phyloP scores from a whole-genome alignment of 2,797 vertebrate genomes.

The Hemitrygon akajei region DNA sequence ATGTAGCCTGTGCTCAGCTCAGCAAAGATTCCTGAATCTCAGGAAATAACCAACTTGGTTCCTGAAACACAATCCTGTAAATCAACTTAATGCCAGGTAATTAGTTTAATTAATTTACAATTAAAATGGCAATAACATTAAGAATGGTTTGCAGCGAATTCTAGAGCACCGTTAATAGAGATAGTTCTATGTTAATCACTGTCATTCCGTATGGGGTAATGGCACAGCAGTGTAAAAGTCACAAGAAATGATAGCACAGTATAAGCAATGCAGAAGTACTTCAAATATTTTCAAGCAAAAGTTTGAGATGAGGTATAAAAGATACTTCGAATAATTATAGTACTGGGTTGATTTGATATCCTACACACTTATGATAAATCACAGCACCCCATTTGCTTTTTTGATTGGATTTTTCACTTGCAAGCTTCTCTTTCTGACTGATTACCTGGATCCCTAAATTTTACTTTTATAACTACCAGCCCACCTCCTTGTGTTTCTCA shows the following conservation, averaged over 20 bases:
- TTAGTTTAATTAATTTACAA: background rate
- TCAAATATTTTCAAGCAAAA: background rate
- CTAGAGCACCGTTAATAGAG: background rate
- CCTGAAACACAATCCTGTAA: background rate
- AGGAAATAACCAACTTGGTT: background rate
- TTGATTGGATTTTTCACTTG: background rate
- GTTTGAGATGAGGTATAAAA: background rate
- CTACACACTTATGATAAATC: background rate
- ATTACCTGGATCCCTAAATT: slow-evolving; percentile 2
- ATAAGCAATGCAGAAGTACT: background rate
- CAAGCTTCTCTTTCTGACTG: slow-evolving; percentile 3
- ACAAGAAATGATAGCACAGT: background rate
- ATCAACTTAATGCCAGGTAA: background rate
- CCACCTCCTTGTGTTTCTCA: background rate
- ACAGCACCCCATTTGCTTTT: slow-evolving; percentile 13
- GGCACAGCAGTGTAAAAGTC: background rate
- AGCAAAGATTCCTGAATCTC: background rate
- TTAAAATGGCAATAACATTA: background rate
- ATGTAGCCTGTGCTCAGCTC: background rate
- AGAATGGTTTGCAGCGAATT: background rate
- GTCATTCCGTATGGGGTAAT: background rate
- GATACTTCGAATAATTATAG: background rate
- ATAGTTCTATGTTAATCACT: background rate
- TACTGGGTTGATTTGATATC: background rate
- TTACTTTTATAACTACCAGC: background rate